Evolutionary conservation across 2,113 vertebrate species (phyloP), one percentile per base, ranked within the genome.

Genomic region (Cairina moschata): DNA sequence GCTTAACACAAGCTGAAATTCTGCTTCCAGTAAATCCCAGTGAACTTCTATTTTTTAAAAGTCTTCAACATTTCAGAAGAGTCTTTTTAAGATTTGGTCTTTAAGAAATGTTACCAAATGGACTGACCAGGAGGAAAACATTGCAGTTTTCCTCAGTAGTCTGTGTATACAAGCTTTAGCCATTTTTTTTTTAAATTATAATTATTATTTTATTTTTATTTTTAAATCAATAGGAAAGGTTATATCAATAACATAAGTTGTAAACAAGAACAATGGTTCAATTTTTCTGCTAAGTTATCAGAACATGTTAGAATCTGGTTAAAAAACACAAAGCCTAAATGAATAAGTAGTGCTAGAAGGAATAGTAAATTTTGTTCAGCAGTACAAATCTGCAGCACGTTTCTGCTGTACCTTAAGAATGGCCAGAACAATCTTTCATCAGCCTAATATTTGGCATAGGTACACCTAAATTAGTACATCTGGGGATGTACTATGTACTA

Each of bases 21-120:
- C 58, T 89, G 11, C 15, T 91, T 96, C 42, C 60, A 56, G 26
- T 85, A 83, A 79, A 71, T 83, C 55, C 9, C 38, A 83, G 34
- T 56, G 69, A 85, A 56, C 26, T 72, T 84, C 7, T 8, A 0
- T 63, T 76, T 79, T 23, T 56, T 42, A 60, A 87, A 93, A 82
- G 16, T 40, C 13, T 84, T 81, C 22, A 11, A 20, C 10, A 75
- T 79, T 20, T 85, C 34, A 72, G 11, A 84, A 71, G 25, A 76
- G 2, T 63, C 18, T 86, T 96, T 79, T 46, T 50, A 94, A 79
- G 63, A 25, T 26, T 13, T 91, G 7, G 9, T 78, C 58, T 90
- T 56, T 34, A 58, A 75, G 13, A 69, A 3, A 8, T 1, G 2
- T 84, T 86, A 92, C 13, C 12, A 89, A 82, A 63, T 8, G 31